A percentile compares a stretch with the other conserved stretches of the same genome.
phyloP scores from a whole-genome alignment of 2,113 vertebrate species.

The Odocoileus hemionus region DNA sequence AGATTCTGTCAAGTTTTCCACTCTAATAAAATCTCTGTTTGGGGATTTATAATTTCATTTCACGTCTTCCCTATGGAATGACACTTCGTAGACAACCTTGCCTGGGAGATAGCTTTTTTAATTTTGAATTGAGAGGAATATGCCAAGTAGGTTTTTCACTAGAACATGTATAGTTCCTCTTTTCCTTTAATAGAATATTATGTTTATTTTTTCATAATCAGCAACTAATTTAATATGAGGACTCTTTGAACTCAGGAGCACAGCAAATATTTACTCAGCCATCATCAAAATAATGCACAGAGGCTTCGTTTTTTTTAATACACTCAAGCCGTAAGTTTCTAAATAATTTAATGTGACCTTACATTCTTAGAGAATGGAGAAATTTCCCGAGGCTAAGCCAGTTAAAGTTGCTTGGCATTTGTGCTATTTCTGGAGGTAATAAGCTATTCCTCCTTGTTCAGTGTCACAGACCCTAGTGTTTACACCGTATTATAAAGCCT shows the following conservation, averaged over 20 bases:
- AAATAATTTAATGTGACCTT: conserved; percentile 49
- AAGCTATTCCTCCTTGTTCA: conserved; percentile 56
- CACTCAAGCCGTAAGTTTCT: not conserved
- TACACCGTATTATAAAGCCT: conserved; percentile 52
- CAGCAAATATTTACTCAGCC: not conserved
- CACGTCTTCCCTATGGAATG: conserved; percentile 11
- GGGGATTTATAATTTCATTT: conserved; percentile 54
- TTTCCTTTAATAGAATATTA: not conserved
- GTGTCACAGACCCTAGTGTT: conserved; percentile 58
- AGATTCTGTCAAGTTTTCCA: conserved; percentile 28
- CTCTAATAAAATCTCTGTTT: conserved; percentile 31
- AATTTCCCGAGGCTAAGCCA: conserved; percentile 18
- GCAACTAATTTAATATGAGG: not conserved
- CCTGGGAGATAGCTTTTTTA: conserved; percentile 6
- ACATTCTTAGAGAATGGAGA: conserved; percentile 32
- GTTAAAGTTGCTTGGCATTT: conserved; percentile 38
- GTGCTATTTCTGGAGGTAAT: conserved; percentile 66
- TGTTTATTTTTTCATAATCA: conserved; percentile 34
- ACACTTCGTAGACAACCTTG: not conserved
- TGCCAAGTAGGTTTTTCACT: not conserved
- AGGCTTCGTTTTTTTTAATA: conserved; percentile 2
- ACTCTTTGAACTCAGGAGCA: not conserved
- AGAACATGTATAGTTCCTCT: not conserved
- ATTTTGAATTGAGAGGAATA: conserved; percentile 44
- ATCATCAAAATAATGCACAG: not conserved